A percentile compares a stretch with the other conserved stretches of the same genome.
phyloP scores from a whole-genome alignment of 2,113 vertebrate species.

The Pseudorhombus dupliciocellatus region DNA sequence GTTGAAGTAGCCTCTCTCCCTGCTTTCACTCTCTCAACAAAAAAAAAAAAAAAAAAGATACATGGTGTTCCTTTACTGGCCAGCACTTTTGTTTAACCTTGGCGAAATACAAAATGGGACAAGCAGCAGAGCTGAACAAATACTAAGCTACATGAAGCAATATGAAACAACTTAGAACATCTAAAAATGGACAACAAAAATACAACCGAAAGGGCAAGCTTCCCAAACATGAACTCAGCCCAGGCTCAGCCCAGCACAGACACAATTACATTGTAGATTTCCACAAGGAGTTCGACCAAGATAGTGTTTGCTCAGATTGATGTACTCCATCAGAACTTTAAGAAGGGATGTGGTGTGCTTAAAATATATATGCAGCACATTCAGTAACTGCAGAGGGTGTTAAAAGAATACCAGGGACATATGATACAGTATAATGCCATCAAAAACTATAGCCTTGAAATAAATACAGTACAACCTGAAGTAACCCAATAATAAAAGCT shows the following conservation, averaged over 20 bases:
- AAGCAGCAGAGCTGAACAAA: slow-evolving; percentile 72
- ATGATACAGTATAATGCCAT: not conserved
- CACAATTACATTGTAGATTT: slow-evolving; percentile 52
- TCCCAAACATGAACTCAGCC: slow-evolving; percentile 47
- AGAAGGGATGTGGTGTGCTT: slow-evolving; percentile 3
- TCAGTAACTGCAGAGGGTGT: slow-evolving; percentile 8
- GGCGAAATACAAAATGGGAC: slow-evolving; percentile 75
- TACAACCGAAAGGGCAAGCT: slow-evolving; percentile 51
- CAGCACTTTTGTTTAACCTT: slow-evolving; percentile 72
- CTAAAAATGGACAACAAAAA: slow-evolving; percentile 72
- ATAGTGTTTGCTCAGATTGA: slow-evolving; percentile 47
- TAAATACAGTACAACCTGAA: not conserved
- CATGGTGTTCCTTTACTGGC: slow-evolving; percentile 65
- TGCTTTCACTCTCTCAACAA: slow-evolving; percentile 57
- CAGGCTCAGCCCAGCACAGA: slow-evolving; percentile 25
- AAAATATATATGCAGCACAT: slow-evolving; percentile 36
- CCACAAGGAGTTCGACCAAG: slow-evolving; percentile 42
- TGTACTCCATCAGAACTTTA: slow-evolving; percentile 38
- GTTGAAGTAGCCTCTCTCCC: slow-evolving; percentile 64
- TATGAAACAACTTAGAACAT: slow-evolving; percentile 65
- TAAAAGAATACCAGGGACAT: slow-evolving; percentile 23
- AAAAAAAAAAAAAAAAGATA: slow-evolving; percentile 72
- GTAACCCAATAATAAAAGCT: not conserved
- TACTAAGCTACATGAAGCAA: slow-evolving; percentile 62
- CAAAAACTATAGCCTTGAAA: slow-evolving; percentile 3